These are phyloP conservation scores for Scomber scombrus DNA, from an alignment of 2,113 vertebrate genomes.

Conservation along the genomic window DNA sequence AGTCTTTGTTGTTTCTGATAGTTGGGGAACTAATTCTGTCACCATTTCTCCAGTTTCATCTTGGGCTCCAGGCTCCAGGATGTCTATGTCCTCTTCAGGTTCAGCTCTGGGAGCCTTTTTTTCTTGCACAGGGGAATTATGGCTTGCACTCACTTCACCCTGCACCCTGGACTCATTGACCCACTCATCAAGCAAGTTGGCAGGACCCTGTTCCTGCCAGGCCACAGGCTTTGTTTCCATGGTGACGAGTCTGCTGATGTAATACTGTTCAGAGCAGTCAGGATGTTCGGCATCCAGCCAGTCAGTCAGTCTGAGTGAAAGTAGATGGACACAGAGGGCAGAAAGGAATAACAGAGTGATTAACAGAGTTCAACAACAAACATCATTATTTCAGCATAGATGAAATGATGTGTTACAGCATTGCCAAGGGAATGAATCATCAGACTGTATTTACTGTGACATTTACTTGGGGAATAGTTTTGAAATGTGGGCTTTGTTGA, in stretches of 20 bases:
- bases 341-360: conserved; percentile 38
- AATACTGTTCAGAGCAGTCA: conserved; percentile 38
- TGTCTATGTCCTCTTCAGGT: conserved; percentile 62
- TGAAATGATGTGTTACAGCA: background rate
- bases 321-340: conserved; percentile 24
- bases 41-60: conserved; percentile 11
- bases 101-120: conserved; percentile 56
- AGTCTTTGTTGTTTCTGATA: background rate
- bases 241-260: conserved; percentile 52
- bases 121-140: conserved; percentile 15
- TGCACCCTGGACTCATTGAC: conserved; percentile 42
- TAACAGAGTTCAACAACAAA: conserved; percentile 40
- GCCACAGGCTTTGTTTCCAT: conserved; percentile 67
- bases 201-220: conserved; percentile 49
- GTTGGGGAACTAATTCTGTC: conserved; percentile 26
- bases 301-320: conserved; percentile 47
- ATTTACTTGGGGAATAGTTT: conserved; percentile 27
- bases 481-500: conserved; percentile 13
- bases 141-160: conserved; percentile 16
- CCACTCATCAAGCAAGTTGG: conserved; percentile 38
- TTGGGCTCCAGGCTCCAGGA: conserved; percentile 16
- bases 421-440: conserved; percentile 12
- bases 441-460: conserved; percentile 18
- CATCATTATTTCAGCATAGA: conserved; percentile 11
- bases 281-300: conserved; percentile 49